These are phyloP conservation scores for Halocynthia roretzi DNA, from an alignment of 23 tunicate species.

Conservation along the genomic window DNA sequence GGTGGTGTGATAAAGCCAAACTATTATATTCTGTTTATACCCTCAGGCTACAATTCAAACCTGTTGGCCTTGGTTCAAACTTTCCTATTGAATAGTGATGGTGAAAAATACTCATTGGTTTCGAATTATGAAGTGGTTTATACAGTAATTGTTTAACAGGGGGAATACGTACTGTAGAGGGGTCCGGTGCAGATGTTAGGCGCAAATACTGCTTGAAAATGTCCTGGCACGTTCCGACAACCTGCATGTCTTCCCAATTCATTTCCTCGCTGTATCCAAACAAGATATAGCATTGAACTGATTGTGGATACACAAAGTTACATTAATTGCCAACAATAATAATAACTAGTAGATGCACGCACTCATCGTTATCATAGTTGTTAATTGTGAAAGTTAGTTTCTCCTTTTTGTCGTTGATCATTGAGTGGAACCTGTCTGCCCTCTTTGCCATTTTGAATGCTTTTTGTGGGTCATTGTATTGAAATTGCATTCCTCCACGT, in stretches of 20 bases:
- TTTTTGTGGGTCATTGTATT: conserved; percentile 50
- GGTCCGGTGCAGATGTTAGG: conserved; percentile 95
- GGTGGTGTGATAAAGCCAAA: no score
- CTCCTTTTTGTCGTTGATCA: conserved; percentile 24
- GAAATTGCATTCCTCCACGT: conserved; percentile 20
- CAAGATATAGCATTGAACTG: not conserved
- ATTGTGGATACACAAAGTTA: not conserved
- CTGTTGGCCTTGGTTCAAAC: no score
- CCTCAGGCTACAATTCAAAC: no score
- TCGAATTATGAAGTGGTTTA: no score
- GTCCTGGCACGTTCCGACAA: conserved; percentile 86
- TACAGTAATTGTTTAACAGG: not conserved
- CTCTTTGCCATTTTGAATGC: conserved; percentile 71
- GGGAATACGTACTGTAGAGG: conserved; percentile 56
- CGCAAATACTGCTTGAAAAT: conserved; percentile 93
- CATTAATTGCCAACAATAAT: not conserved
- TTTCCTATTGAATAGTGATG: no score
- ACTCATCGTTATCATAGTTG: conserved; percentile 48
- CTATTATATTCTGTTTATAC: no score
- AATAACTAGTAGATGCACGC: not conserved
- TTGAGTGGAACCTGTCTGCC: conserved; percentile 67
- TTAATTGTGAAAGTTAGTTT: conserved; percentile 65
- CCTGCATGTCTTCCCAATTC: conserved; percentile 60
- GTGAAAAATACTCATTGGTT: no score
- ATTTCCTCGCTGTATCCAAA: conserved; percentile 40